These are phyloP conservation scores for Drosophila paracracens DNA, from an alignment of 2,888 invertebrate species.

Conservation along the genomic window DNA sequence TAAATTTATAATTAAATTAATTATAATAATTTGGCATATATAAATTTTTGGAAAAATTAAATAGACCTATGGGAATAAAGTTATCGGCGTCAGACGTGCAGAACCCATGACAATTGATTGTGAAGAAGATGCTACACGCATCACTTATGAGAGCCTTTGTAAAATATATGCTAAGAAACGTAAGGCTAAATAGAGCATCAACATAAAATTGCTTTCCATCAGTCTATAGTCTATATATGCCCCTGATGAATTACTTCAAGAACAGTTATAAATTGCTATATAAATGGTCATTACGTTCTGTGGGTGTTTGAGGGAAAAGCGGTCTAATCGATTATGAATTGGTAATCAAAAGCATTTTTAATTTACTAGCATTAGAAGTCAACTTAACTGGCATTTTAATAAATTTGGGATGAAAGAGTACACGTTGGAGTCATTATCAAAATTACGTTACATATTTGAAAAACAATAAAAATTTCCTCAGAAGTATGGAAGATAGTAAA, in stretches of 20 bases:
- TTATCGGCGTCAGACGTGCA: background rate
- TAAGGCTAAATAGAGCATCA: background rate
- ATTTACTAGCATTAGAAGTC: background rate
- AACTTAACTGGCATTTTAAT: background rate
- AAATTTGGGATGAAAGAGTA: background rate
- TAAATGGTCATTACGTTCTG: background rate
- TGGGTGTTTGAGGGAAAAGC: background rate
- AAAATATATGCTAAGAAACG: background rate
- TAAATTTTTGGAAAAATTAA: background rate
- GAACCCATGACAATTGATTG: background rate
- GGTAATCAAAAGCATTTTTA: background rate
- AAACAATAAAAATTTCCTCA: conserved; percentile 43
- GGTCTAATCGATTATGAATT: background rate
- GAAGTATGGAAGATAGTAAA: conserved; percentile 37
- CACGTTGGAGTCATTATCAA: background rate
- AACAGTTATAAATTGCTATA: background rate
- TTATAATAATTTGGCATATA: background rate
- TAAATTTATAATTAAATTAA: too few relatives aligned
- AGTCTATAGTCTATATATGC: background rate
- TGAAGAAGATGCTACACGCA: background rate
- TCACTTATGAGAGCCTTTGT: background rate
- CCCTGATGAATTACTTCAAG: background rate
- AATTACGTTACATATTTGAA: conserved; percentile 8
- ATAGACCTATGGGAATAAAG: background rate
- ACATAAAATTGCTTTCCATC: background rate